These are phyloP conservation scores for Acromyrmex charruanus DNA, from an alignment of 1,140 invertebrate genomes.

Conservation along the genomic window DNA sequence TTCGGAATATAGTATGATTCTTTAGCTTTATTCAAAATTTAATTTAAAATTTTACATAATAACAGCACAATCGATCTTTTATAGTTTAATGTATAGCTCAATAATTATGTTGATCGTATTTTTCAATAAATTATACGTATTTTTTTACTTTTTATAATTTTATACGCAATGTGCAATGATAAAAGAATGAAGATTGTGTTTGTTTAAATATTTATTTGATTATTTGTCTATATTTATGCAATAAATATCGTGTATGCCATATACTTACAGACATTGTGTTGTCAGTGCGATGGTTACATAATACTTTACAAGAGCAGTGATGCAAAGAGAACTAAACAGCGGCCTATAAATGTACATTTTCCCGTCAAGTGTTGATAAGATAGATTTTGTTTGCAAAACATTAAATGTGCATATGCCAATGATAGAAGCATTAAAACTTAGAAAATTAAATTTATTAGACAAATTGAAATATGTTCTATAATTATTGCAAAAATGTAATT, in stretches of 20 bases:
- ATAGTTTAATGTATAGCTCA: not conserved
- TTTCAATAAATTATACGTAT: not conserved
- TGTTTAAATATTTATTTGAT: slow-evolving; percentile 22
- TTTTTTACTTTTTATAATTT: not conserved
- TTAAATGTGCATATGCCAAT: not conserved
- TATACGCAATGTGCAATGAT: too few relatives aligned
- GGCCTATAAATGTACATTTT: not conserved
- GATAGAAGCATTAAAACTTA: not conserved
- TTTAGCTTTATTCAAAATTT: not conserved
- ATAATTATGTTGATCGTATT: not conserved
- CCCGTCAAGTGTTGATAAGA: slow-evolving; percentile 29
- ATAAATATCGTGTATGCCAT: not conserved
- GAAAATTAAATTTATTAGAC: too few relatives aligned
- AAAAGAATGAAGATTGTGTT: not conserved
- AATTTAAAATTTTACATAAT: not conserved
- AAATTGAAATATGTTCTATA: too few relatives aligned
- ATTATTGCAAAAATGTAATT: too few relatives aligned
- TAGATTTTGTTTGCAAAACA: slow-evolving; percentile 1
- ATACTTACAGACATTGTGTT: slow-evolving; percentile 33
- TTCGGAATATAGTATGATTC: not conserved
- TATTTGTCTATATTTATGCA: not conserved
- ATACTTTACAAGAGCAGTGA: too few relatives aligned
- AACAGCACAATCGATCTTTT: not conserved
- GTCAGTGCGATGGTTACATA: not conserved
- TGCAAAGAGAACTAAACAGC: not conserved